phyloP scores from a whole-genome alignment of 2,797 vertebrate species.

The Tapera naevia region DNA sequence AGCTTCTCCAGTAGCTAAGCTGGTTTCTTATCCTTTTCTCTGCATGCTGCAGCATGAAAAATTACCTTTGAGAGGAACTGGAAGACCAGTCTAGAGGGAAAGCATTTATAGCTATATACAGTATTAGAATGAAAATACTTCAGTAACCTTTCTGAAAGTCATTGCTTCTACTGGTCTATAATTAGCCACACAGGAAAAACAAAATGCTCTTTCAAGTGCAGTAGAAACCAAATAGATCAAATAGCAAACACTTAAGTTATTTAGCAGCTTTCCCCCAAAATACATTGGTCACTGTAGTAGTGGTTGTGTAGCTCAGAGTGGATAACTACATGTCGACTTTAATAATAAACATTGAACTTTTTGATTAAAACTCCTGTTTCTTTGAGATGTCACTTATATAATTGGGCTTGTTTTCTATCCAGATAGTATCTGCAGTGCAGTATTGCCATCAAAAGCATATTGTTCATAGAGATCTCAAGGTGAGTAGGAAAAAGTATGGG shows the following conservation, averaged over 20 bases:
- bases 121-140: conserved; percentile 47
- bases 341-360: not conserved
- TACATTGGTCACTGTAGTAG: not conserved
- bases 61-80: not conserved
- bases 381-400: conserved; percentile 40
- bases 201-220: conserved; percentile 42
- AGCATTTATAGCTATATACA: conserved; percentile 26
- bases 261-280: not conserved
- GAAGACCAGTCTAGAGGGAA: not conserved
- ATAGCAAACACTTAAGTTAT: conserved; percentile 11
- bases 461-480: conserved; percentile 98
- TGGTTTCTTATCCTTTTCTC: not conserved
- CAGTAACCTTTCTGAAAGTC: conserved; percentile 66
- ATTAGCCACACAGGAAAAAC: conserved; percentile 58
- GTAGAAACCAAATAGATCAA: conserved; percentile 46
- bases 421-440: conserved; percentile 98
- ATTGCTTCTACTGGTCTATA: conserved; percentile 52
- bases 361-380: not conserved
- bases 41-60: not conserved
- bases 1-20: not conserved
- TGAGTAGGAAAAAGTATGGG: conserved; percentile 68
- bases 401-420: conserved; percentile 52
- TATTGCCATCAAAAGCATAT: conserved; percentile 99
- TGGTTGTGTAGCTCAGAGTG: not conserved
- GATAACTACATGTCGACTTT: not conserved